Evolutionary conservation across 2,888 invertebrate species (phyloP).

Genomic region (Lepeophtheirus nordmannii): DNA sequence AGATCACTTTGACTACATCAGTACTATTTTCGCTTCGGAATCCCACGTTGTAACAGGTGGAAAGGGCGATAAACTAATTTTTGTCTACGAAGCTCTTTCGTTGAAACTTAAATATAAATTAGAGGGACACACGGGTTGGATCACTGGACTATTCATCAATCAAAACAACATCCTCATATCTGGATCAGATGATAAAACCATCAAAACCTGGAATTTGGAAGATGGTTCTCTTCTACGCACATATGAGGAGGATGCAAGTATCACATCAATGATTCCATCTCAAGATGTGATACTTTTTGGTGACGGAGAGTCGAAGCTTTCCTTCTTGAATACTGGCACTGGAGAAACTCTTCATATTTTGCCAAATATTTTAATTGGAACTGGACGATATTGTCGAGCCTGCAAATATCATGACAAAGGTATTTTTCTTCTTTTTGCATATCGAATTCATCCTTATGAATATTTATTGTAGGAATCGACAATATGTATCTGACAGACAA

Average conservation of each 20-base stretch:
- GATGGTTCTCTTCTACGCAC: neutral
- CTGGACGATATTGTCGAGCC: slow-evolving; percentile 15
- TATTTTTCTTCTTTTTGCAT: no score
- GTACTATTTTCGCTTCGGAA: neutral
- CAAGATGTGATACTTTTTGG: slow-evolving; percentile 20
- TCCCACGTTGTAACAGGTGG: slow-evolving; percentile 8
- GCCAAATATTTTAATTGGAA: slow-evolving; percentile 22
- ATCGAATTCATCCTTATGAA: no score
- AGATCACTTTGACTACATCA: slow-evolving; percentile 5
- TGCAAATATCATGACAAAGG: slow-evolving; percentile 25
- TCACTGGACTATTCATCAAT: slow-evolving; percentile 1
- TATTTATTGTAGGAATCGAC: neutral
- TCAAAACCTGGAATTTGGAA: slow-evolving; percentile 21
- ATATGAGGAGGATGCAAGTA: slow-evolving; percentile 3
- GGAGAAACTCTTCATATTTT: slow-evolving; percentile 9
- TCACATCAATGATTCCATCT: neutral
- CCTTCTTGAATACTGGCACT: slow-evolving; percentile 2
- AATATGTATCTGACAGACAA: slow-evolving; percentile 7
- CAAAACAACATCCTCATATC: slow-evolving; percentile 12
- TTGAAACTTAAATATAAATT: neutral
- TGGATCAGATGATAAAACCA: slow-evolving; percentile 17
- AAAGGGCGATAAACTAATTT: slow-evolving; percentile 16
- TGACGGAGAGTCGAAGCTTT: slow-evolving; percentile 6
- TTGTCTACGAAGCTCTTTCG: slow-evolving; percentile 6
- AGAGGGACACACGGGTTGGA: slow-evolving; percentile 14